A percentile compares a stretch with the other conserved stretches of the same genome.
Conservation (phyloP, 2,888 invertebrate species). For the Macrophya annulata region DNA sequence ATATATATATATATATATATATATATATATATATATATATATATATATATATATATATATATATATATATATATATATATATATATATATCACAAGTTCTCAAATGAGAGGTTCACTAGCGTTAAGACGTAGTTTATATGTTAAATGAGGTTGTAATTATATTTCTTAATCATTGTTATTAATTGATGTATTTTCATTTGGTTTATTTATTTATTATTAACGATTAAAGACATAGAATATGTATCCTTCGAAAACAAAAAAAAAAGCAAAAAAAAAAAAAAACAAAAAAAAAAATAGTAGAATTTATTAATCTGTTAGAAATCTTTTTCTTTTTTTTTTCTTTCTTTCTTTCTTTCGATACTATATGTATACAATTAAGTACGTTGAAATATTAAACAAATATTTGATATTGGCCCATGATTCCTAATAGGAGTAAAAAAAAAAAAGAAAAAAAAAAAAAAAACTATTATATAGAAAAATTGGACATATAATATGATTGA, state of each 20-base stretch:
- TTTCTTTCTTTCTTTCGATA: constrained; percentile 40
- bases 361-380: constrained; percentile 12
- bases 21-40: background rate
- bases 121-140: constrained; percentile 60
- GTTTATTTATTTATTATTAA: constrained; percentile 77
- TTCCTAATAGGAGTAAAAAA: constrained; percentile 53
- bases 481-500: constrained; percentile 48
- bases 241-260: constrained; percentile 46
- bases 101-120: constrained; percentile 61
- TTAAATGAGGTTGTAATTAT: constrained; percentile 72
- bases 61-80: constrained; percentile 55
- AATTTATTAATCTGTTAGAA: constrained; percentile 42
- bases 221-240: constrained; percentile 59
- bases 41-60: background rate
- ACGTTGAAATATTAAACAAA: constrained; percentile 51
- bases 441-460: background rate
- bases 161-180: constrained; percentile 64
- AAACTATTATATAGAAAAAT: constrained; percentile 17
- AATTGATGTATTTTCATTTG: constrained; percentile 70
- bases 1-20: background rate
- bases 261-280: constrained; percentile 40
- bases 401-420: constrained; percentile 52
- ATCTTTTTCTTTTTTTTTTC: constrained; percentile 32
- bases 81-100: constrained; percentile 58
- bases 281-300: constrained; percentile 43